Percentiles rank a stretch among this genome's conserved stretches.
Evolutionary conservation across 1,140 invertebrate species (phyloP).

Genomic region (Anastrepha obliqua): DNA sequence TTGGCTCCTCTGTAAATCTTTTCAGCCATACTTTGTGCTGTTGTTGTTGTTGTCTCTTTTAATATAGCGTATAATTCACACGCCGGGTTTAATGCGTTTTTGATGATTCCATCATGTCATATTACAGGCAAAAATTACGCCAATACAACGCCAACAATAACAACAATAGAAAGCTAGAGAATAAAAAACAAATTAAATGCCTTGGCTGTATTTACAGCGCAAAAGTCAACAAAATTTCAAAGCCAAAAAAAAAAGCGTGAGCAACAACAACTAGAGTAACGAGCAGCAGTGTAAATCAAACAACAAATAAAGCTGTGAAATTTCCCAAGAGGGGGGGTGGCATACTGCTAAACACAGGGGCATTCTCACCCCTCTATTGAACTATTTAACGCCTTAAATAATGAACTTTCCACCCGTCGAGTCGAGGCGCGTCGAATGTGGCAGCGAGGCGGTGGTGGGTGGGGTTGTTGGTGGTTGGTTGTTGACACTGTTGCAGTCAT

Average conservation of each 20-base stretch:
- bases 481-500: not conserved
- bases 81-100: conserved; percentile 45
- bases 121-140: conserved; percentile 38
- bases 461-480: conserved; percentile 7
- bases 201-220: conserved; percentile 13
- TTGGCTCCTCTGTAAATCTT: not conserved
- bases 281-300: not conserved
- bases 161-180: not conserved
- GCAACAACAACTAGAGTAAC: not conserved
- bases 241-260: not conserved
- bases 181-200: conserved; percentile 48
- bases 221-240: conserved; percentile 52
- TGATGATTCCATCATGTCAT: conserved; percentile 53
- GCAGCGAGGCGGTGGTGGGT: conserved; percentile 11
- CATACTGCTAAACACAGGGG: not conserved
- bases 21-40: not conserved
- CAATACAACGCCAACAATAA: conserved; percentile 19
- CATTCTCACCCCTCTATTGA: not conserved
- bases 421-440: not conserved
- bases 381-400: conserved; percentile 49
- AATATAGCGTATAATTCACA: conserved; percentile 50
- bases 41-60: conserved; percentile 7
- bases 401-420: conserved; percentile 43
- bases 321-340: conserved; percentile 27
- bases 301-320: conserved; percentile 50